These are phyloP conservation scores for Excalfactoria chinensis DNA, from an alignment of 2,113 vertebrate species.

Conservation along the genomic window DNA sequence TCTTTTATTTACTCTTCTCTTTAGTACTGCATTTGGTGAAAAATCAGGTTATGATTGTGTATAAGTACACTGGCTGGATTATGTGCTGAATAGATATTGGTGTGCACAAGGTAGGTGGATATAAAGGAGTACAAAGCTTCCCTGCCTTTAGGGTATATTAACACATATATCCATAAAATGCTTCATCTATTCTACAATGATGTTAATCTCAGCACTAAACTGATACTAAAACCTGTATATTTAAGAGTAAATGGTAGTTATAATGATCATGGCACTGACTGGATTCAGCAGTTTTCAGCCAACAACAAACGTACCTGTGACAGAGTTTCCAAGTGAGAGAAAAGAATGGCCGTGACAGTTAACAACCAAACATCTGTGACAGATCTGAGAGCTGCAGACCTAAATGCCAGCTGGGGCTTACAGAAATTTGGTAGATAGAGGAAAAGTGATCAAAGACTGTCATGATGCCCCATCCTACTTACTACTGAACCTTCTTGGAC, in stretches of 20 bases:
- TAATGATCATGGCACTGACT: not conserved
- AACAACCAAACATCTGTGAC: not conserved
- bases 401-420: not conserved
- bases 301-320: not conserved
- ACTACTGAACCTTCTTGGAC: not conserved
- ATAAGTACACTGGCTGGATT: not conserved
- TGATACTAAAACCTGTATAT: not conserved
- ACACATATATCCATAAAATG: conserved; percentile 3
- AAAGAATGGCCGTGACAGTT: not conserved
- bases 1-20: not conserved
- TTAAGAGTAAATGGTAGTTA: not conserved
- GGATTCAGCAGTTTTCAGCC: not conserved
- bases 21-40: conserved; percentile 2
- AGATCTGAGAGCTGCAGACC: not conserved
- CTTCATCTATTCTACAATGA: conserved; percentile 6
- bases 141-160: conserved; percentile 19
- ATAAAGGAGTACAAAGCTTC: not conserved
- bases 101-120: not conserved
- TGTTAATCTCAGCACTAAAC: conserved; percentile 16
- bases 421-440: not conserved
- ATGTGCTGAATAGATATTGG: not conserved
- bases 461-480: accelerated
- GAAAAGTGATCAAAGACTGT: not conserved
- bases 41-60: not conserved
- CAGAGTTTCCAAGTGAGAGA: not conserved